Evolutionary conservation across 1,140 invertebrate species (phyloP).

Genomic region (Drosophila watanabei): DNA sequence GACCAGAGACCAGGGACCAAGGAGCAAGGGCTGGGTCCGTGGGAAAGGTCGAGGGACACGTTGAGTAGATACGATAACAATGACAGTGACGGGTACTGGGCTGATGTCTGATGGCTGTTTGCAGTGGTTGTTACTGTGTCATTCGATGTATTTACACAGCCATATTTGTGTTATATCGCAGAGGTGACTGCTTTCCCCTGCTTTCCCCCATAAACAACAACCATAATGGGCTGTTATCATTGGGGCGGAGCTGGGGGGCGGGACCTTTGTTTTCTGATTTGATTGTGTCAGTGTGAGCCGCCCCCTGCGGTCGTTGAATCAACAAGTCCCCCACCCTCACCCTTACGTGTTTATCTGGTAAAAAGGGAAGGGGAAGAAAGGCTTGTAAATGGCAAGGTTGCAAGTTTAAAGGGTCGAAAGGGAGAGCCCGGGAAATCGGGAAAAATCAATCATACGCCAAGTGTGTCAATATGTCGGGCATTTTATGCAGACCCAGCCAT

Average conservation of each 20-base stretch:
- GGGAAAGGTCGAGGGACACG: slow-evolving; percentile 26
- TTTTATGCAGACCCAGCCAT: slow-evolving; percentile 63
- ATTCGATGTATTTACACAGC: slow-evolving; percentile 66
- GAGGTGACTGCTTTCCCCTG: slow-evolving; percentile 35
- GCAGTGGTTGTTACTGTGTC: slow-evolving; percentile 42
- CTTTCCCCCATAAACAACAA: slow-evolving; percentile 31
- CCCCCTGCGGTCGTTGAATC: slow-evolving; percentile 51
- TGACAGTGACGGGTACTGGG: slow-evolving; percentile 60
- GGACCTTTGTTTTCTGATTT: slow-evolving; percentile 51
- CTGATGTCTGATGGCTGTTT: slow-evolving; percentile 19
- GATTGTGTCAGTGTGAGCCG: slow-evolving; percentile 48
- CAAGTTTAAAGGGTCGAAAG: slow-evolving; percentile 15
- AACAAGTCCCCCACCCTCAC: slow-evolving; percentile 52
- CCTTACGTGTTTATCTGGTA: slow-evolving; percentile 42
- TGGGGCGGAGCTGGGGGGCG: slow-evolving; percentile 35
- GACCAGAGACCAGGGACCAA: not conserved
- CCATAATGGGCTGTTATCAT: slow-evolving; percentile 58
- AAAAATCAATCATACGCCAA: slow-evolving; percentile 77
- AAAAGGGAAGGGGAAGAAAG: not conserved
- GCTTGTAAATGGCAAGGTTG: slow-evolving; percentile 34
- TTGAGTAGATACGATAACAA: slow-evolving; percentile 73
- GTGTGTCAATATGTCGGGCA: slow-evolving; percentile 77
- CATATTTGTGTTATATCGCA: slow-evolving; percentile 64
- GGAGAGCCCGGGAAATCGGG: slow-evolving; percentile 8
- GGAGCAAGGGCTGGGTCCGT: not conserved